Base-by-base conservation (phyloP, 2,113 vertebrate genomes). In the Tenebrosternarchus preto region DNA sequence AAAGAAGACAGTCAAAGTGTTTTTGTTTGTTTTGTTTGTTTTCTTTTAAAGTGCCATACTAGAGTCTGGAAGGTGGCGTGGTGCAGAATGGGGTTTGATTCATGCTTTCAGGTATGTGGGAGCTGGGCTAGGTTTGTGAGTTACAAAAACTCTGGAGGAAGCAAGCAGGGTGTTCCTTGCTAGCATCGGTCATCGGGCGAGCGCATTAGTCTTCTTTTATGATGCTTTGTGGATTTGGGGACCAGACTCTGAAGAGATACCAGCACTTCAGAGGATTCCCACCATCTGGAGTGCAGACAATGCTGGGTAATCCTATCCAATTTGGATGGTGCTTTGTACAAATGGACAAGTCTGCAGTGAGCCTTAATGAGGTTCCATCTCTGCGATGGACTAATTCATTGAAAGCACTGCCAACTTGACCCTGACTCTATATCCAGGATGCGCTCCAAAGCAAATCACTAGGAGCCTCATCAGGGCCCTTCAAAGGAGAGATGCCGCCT, bases 331-430 rank as follows among this genome's bases (percentile, higher is more conserved):
- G 6, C 24, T 24, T 63, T 46, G 19, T 2, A 50, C 46, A 25
- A 75, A n/a, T 11, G 39, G 36, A 24, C 57, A 5, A 61, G 56
- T 11, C 15, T 27, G 16, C 17, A 19, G 20, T 63, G 24, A 11
- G 0, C 60, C 60, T 15, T 46, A 76, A 76, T n/a, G 17, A 64
- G 16, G 2, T 29, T 25, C 24, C 43, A 20, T 76, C 7, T 50
- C 2, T 2, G 60, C 50, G 46, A 36, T 33, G 5, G 11, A 36
- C 56, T 75, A 22, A 61, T 61, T 61, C 39, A 74, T 75, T 67
- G 55, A 31, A 20, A 76, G 24, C 60, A 29, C 25, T 64, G 29
- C 15, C 73, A 29, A 24, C 60, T 56, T 77, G 75, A 67, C 75
- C 61, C 66, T 77, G 66, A 55, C 61, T 77, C 24, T 29, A 25